A percentile compares a stretch with the other conserved stretches of the same genome.
Conservation (phyloP, 2,888 invertebrate species). For the Nasonia oneida region DNA sequence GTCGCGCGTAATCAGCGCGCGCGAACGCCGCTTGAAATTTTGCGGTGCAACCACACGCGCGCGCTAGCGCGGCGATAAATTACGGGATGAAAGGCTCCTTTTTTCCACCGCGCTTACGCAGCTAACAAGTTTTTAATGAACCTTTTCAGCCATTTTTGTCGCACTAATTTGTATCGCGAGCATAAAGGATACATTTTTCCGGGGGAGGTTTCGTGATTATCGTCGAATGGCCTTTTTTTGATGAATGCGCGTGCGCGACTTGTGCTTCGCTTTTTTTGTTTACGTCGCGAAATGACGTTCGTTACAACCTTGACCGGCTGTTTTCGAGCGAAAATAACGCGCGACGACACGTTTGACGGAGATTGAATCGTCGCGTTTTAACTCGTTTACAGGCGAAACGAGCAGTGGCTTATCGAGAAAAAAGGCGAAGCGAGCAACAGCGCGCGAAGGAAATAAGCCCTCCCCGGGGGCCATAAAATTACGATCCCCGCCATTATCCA, state of each 20-base stretch:
- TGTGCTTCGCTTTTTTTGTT: background rate
- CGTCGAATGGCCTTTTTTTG: background rate
- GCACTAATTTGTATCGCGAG: background rate
- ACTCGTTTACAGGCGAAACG: no score
- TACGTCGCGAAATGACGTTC: no score
- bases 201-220: background rate
- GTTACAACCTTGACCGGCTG: no score
- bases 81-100: background rate
- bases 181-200: background rate
- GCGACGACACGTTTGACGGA: no score
- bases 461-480: background rate
- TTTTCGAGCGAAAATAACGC: no score
- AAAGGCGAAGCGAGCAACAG: background rate
- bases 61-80: background rate
- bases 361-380: no score
- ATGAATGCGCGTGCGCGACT: background rate
- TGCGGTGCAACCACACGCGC: background rate
- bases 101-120: background rate
- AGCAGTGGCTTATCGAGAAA: background rate
- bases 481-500: background rate
- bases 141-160: constrained; percentile 4
- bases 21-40: background rate
- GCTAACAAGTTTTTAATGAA: background rate
- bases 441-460: background rate
- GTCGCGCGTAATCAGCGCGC: constrained; percentile 36